These are phyloP conservation scores for Onychostoma macrolepis DNA, from an alignment of 2,113 vertebrate species.

Conservation along the genomic window DNA sequence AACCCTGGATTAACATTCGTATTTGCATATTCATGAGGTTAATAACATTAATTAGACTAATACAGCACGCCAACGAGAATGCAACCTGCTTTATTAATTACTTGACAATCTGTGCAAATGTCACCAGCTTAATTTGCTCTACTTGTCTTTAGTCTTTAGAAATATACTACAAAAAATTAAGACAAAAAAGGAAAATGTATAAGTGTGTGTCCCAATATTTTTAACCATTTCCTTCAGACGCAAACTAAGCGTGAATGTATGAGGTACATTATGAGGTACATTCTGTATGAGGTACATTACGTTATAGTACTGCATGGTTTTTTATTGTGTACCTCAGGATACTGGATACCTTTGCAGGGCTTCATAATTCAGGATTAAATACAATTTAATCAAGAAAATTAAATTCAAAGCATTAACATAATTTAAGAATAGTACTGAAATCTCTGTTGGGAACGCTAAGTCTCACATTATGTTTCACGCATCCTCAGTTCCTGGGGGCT, in stretches of 20 bases:
- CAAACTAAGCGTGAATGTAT: neutral
- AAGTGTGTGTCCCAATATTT: neutral
- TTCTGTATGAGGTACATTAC: neutral
- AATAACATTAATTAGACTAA: slow-evolving; percentile 2
- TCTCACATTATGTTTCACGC: neutral
- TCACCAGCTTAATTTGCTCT: neutral
- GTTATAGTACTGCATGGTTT: neutral
- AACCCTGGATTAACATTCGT: neutral
- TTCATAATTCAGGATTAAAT: neutral
- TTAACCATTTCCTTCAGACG: neutral
- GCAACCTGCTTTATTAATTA: neutral
- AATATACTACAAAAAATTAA: neutral
- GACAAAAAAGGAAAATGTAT: neutral
- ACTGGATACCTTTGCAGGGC: neutral
- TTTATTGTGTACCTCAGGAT: neutral
- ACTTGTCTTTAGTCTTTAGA: neutral
- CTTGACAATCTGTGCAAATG: neutral
- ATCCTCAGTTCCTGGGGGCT: slow-evolving; percentile 74
- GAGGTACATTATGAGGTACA: neutral
- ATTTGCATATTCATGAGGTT: neutral
- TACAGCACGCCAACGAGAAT: neutral
- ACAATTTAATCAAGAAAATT: neutral
- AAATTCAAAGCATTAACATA: neutral
- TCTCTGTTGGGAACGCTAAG: neutral
- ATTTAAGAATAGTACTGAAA: neutral